A percentile compares a stretch with the other conserved stretches of the same genome.
Evolutionary conservation across 1,140 invertebrate genomes (phyloP).

Genomic region (Zophobas atratus): DNA sequence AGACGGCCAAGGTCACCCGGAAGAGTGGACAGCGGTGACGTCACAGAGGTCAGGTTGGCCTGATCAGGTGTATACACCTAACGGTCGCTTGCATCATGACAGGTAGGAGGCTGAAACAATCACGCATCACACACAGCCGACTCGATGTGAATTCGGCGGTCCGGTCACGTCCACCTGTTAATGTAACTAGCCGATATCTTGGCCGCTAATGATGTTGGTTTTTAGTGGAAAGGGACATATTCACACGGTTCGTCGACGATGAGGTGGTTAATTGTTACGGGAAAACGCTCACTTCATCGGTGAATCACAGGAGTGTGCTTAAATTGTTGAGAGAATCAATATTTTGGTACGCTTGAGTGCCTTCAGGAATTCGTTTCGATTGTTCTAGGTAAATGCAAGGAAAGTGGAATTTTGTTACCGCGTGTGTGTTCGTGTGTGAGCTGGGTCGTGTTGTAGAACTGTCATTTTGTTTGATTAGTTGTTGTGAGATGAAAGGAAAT

Average conservation of each 20-base stretch:
- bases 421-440: slow-evolving; percentile 17
- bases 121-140: slow-evolving; percentile 52
- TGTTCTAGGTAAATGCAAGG: slow-evolving; percentile 1
- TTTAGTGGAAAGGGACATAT: slow-evolving; percentile 22
- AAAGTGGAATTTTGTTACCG: slow-evolving; percentile 46
- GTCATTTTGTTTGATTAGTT: slow-evolving; percentile 55
- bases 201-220: slow-evolving; percentile 23
- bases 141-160: slow-evolving; percentile 43
- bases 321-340: background rate
- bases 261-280: background rate
- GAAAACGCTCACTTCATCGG: background rate
- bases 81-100: slow-evolving; percentile 58
- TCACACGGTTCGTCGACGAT: slow-evolving; percentile 47
- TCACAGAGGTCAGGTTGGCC: slow-evolving; percentile 58
- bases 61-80: slow-evolving; percentile 59
- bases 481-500: slow-evolving; percentile 49
- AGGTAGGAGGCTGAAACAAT: slow-evolving; percentile 58
- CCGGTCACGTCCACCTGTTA: slow-evolving; percentile 49
- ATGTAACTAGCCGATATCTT: slow-evolving; percentile 3
- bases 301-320: background rate
- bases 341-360: slow-evolving; percentile 1
- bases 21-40: slow-evolving; percentile 60
- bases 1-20: slow-evolving; percentile 44
- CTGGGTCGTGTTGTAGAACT: slow-evolving; percentile 12
- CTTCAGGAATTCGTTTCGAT: background rate